Conservation (phyloP, 2,113 vertebrate species). For the Ophthalmolycus amberensis region DNA sequence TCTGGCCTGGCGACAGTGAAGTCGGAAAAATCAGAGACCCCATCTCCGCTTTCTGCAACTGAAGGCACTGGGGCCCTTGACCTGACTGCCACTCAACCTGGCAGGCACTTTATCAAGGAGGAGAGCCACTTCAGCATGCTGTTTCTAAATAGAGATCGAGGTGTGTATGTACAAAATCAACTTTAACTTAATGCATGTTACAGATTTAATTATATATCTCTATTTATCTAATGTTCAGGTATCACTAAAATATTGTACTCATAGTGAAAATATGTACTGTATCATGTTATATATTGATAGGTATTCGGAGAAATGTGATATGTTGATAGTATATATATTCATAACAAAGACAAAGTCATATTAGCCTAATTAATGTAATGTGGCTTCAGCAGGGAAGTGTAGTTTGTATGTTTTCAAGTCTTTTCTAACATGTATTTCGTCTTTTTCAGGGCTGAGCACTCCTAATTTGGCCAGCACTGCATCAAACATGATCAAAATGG, state of each 20-base stretch:
- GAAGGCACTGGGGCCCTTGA: constrained; percentile 94
- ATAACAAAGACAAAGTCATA: background rate
- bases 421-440: constrained; percentile 76
- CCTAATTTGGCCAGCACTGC: constrained; percentile 91
- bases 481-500: constrained; percentile 96
- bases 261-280: background rate
- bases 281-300: background rate
- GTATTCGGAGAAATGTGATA: background rate
- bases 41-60: constrained; percentile 84
- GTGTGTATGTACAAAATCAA: constrained; percentile 89
- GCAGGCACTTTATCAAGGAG: constrained; percentile 93
- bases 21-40: constrained; percentile 95
- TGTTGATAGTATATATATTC: background rate
- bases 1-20: constrained; percentile 87
- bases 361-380: background rate
- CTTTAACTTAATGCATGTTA: background rate
- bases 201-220: constrained; percentile 14
- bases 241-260: background rate
- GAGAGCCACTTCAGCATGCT: constrained; percentile 96
- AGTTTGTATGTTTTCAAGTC: background rate
- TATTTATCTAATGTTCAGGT: background rate
- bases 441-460: constrained; percentile 90
- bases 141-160: constrained; percentile 96
- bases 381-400: background rate
- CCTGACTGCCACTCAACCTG: constrained; percentile 91